Percentiles rank a stretch among this genome's conserved stretches.
phyloP scores from a whole-genome alignment of 2,113 vertebrate species.

The Chaetodon auriga region DNA sequence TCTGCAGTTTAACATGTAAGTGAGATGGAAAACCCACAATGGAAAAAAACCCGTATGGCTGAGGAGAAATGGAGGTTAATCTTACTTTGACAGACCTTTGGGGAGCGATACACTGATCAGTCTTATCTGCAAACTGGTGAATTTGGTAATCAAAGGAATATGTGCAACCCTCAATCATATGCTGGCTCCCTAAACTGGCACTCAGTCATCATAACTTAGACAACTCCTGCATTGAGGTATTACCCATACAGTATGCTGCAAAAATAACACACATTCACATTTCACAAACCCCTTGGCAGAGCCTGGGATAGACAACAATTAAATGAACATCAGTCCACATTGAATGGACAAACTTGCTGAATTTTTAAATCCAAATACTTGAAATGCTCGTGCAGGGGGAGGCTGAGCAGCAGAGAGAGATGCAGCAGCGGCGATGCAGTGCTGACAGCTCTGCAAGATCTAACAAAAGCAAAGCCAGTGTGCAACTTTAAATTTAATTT shows the following conservation, averaged over 20 bases:
- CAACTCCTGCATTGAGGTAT: background rate
- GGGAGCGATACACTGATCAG: no score
- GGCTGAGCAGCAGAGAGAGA: constrained; percentile 3
- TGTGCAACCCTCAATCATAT: no score
- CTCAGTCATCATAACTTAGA: no score
- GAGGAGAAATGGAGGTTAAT: no score
- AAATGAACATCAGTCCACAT: background rate
- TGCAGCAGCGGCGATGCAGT: background rate
- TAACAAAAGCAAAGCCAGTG: background rate
- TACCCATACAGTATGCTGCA: background rate
- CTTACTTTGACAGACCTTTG: no score
- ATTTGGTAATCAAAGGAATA: no score
- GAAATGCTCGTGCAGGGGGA: background rate
- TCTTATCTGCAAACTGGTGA: no score
- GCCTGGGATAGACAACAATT: background rate
- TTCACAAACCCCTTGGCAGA: background rate
- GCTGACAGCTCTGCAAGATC: background rate
- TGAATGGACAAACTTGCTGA: constrained; percentile 19
- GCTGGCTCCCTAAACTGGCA: no score
- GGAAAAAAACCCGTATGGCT: no score
- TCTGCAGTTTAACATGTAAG: no score
- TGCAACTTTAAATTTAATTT: background rate
- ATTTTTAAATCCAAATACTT: constrained; percentile 1
- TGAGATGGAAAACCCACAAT: no score
- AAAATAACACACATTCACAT: constrained; percentile 5